Conservation (phyloP, 2,888 invertebrate genomes). For the Apotomis betuletana region DNA sequence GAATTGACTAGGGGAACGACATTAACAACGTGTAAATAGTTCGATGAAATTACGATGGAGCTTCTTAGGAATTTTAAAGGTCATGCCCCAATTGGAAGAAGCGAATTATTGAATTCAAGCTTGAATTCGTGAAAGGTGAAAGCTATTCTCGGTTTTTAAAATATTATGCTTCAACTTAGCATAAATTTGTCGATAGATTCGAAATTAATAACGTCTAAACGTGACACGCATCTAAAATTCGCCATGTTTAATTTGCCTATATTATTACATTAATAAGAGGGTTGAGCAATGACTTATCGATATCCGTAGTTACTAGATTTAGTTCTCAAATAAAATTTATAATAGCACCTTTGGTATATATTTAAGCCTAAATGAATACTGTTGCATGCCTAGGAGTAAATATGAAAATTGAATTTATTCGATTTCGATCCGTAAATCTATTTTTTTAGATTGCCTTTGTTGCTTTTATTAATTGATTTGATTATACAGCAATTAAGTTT, state of each 20-base stretch:
- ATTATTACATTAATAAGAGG: constrained; percentile 4
- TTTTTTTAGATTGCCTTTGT: too few relatives aligned
- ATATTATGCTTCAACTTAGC: not conserved
- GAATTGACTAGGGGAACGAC: constrained; percentile 60
- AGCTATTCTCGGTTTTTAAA: not conserved
- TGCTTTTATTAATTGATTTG: too few relatives aligned
- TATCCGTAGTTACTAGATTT: not conserved
- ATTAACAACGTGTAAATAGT: constrained; percentile 76
- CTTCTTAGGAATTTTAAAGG: constrained; percentile 17
- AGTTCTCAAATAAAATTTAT: not conserved
- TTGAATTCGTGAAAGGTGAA: not conserved
- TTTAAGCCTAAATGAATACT: not conserved
- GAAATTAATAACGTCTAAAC: constrained; percentile 24
- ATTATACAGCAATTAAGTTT: not conserved
- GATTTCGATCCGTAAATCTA: not conserved
- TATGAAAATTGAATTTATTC: not conserved
- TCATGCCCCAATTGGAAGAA: not conserved
- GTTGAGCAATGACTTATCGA: constrained; percentile 14
- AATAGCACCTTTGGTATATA: too few relatives aligned
- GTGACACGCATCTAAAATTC: constrained; percentile 20
- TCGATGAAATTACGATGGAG: constrained; percentile 50
- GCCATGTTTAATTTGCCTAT: constrained; percentile 20
- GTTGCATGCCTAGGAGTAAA: not conserved
- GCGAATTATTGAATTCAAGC: not conserved
- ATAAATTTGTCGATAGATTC: constrained; percentile 4